These are phyloP conservation scores for Lepisosteus oculatus DNA, from an alignment of 2,113 vertebrate species.

Conservation along the genomic window DNA sequence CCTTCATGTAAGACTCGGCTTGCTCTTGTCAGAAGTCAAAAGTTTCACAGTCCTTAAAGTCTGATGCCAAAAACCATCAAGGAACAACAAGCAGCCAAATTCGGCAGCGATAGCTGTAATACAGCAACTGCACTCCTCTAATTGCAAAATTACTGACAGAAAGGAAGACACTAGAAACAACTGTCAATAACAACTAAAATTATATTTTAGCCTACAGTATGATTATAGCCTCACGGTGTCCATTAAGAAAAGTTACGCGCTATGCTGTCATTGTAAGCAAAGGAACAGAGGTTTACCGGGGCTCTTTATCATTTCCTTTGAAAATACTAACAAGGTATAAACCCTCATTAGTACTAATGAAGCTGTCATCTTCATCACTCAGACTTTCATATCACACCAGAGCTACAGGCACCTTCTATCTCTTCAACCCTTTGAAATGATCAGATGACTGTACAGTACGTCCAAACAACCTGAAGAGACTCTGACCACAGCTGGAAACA, in stretches of 20 bases:
- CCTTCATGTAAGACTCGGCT: no score
- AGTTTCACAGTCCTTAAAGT: no score
- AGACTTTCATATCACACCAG: conserved; percentile 24
- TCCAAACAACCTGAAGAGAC: no score
- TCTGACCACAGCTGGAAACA: not conserved
- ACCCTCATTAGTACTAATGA: conserved; percentile 51
- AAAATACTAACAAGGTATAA: conserved; percentile 45
- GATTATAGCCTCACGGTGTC: no score
- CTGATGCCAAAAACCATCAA: not conserved
- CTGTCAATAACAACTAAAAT: conserved; percentile 45
- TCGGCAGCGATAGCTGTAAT: not conserved
- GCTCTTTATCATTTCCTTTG: conserved; percentile 38
- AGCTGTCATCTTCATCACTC: conserved; percentile 43
- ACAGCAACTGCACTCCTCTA: conserved; percentile 19
- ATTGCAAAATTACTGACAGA: conserved; percentile 25
- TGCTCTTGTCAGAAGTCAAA: no score
- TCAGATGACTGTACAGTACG: no score
- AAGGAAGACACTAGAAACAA: conserved; percentile 41
- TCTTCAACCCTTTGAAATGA: no score
- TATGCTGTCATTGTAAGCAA: no score
- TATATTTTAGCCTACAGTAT: no score
- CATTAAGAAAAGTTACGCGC: not conserved
- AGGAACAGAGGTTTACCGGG: not conserved
- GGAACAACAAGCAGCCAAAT: not conserved
- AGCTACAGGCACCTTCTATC: conserved; percentile 3